Evolutionary conservation across 2,797 vertebrate species (phyloP), one percentile per base, ranked within the genome.

Genomic region (Anguilla obscura): DNA sequence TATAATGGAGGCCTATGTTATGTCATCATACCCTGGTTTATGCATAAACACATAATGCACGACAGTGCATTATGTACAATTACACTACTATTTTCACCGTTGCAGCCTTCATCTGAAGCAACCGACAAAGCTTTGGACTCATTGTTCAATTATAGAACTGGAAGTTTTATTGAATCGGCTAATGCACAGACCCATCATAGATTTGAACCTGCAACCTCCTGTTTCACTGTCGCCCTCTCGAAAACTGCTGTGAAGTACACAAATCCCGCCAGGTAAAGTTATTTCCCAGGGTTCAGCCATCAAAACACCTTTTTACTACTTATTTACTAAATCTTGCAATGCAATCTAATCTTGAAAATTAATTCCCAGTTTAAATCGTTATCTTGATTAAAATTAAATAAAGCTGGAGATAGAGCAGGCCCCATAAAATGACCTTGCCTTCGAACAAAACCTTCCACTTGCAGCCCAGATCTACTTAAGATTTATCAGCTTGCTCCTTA

Each of bases 401-500:
- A 66, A 52, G 50, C n/a, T 27, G 18, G 8, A 82, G 79, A 76
- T 82, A 5, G 7, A 27, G 52, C 7, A 30, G 27, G 48, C 52
- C 56, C 84, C 74, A 60, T 69, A 0, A 56, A 52, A 80, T 85
- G 50, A 87, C 83, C 69, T 89, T 87, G 85, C 60, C 56, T 45
- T 14, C 3, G 36, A 87, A 87, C 69, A 36, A 48, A 30, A 63
- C 86, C 88, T 82, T 66, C 87, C 87, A 66, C 9, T 12, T 69
- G 52, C 27, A 16, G 36, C 10, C 66, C 76, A 86, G 71, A 89
- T 90, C 80, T 85, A 52, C 66, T 88, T 30, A 45, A 86, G 66
- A 86, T 86, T 33, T 58, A 79, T 85, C 88, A 87, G 71, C 58
- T 52, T 21, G 76, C 18, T 16, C 86, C 88, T 87, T 89, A 89